These are phyloP conservation scores for Agrotis puta DNA, from an alignment of 2,888 invertebrate species.

Conservation along the genomic window DNA sequence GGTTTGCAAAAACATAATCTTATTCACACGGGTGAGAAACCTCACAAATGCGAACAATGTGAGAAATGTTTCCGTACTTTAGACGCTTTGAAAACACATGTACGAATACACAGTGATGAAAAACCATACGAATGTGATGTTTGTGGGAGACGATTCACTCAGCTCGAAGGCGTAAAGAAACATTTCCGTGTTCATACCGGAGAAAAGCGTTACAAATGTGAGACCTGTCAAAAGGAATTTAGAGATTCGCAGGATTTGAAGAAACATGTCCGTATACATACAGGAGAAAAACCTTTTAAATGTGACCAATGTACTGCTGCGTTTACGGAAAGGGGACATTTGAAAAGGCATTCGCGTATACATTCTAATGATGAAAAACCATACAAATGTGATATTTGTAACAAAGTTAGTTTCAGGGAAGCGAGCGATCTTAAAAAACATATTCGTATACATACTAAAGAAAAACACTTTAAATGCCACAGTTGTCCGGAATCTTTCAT, in stretches of 20 bases:
- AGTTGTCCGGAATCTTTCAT: slow-evolving; percentile 15
- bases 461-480: slow-evolving; percentile 22
- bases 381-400: slow-evolving; percentile 20
- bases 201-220: slow-evolving; percentile 30
- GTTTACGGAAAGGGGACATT: slow-evolving; percentile 31
- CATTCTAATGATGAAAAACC: slow-evolving; percentile 29
- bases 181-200: slow-evolving; percentile 31
- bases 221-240: slow-evolving; percentile 32
- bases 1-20: slow-evolving; percentile 38
- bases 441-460: slow-evolving; percentile 6
- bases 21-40: slow-evolving; percentile 23
- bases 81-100: slow-evolving; percentile 20
- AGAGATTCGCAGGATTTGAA: slow-evolving; percentile 37
- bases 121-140: slow-evolving; percentile 30
- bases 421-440: slow-evolving; percentile 16
- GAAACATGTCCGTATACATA: slow-evolving; percentile 42
- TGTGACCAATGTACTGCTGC: slow-evolving; percentile 11
- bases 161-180: slow-evolving; percentile 15
- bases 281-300: slow-evolving; percentile 39
- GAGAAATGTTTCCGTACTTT: slow-evolving; percentile 10
- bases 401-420: slow-evolving; percentile 27
- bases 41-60: slow-evolving; percentile 16
- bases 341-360: slow-evolving; percentile 21
- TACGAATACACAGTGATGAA: slow-evolving; percentile 10
- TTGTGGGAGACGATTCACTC: slow-evolving; percentile 26